Conservation (phyloP, 1,140 invertebrate genomes). For the Solen grandis region DNA sequence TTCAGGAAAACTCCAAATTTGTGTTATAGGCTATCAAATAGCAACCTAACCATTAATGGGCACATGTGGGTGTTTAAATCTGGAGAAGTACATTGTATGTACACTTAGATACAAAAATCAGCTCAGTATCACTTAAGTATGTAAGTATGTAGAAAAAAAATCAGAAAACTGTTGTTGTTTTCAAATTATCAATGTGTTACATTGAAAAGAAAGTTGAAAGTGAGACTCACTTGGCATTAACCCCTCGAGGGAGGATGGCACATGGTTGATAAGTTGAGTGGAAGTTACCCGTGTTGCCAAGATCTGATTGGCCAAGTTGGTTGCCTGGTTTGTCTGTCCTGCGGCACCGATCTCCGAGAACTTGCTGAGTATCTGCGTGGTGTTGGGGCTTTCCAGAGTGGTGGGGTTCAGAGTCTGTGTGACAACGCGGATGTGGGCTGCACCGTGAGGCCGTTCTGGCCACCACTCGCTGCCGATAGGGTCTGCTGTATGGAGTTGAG, state of each 20-base stretch:
- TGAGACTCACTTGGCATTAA: conserved; percentile 76
- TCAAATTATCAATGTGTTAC: no score
- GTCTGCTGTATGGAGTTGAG: conserved; percentile 51
- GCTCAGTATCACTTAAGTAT: no score
- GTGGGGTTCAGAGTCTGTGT: conserved; percentile 34
- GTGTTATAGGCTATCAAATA: no score
- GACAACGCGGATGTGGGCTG: conserved; percentile 44
- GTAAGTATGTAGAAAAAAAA: no score
- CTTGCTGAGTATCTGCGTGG: conserved; percentile 40
- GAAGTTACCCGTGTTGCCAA: conserved; percentile 47
- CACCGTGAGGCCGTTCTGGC: conserved; percentile 51
- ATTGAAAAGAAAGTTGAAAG: no score
- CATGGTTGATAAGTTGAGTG: conserved; percentile 52
- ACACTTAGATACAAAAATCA: no score
- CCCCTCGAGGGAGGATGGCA: conserved; percentile 53
- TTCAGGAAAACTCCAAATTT: no score
- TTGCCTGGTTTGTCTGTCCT: conserved; percentile 32
- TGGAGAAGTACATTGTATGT: no score
- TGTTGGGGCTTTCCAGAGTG: neutral
- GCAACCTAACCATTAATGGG: no score
- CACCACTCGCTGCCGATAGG: conserved; percentile 28
- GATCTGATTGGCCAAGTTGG: conserved; percentile 52
- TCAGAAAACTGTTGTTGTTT: no score
- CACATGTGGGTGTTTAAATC: no score
- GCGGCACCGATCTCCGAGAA: conserved; percentile 50